Base-by-base conservation (phyloP, 2,888 invertebrate species). In the Clitarchus hookeri region DNA sequence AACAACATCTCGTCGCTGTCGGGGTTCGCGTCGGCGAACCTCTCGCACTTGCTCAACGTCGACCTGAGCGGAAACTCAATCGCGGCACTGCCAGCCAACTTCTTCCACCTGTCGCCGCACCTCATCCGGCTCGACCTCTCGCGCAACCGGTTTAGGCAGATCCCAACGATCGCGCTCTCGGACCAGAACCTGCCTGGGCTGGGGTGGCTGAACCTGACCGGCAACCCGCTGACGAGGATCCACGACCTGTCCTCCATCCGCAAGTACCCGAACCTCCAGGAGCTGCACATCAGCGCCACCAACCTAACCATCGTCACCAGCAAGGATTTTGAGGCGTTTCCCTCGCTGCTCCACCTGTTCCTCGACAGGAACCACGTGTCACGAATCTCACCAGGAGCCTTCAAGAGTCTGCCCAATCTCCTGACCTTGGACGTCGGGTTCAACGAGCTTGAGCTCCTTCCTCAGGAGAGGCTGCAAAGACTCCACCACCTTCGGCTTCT, bases 281-380 rank as follows among this genome's bases (percentile, higher is more conserved):
- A 97, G 91, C 93, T 97, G 86, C 95, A 97, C 90, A 95, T 97
- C 88, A 95, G 95, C 87, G 93, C 94, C 82, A 97, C 97, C 12
- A 97, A 97, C 90, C 92, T 97, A 85, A 96, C 95, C 27, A 95
- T 97, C 88, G 94, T 97, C 84, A 96, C 96, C 0, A 96, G 96
- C 89, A 96, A 95, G 90, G 97, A 97, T 90, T 97, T 97, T 90
- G 96, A 96, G 90, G 95, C 96, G 65, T 97, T 97, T 90, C 96
- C 96, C 27, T 94, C 95, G 0, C 92, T 97, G 65, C 94, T 96
- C 90, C 96, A 95, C 90, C 93, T 97, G 86, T 95, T 95, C 90
- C 91, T 97, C 89, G 93, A 94, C 78, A 94, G 94, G 89, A 97
- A 97, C 91, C 93, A 94, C 87, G 96, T 97, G 88, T 94, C 95